Evolutionary conservation across 2,888 invertebrate genomes (phyloP).

Genomic region (Tuta absoluta): DNA sequence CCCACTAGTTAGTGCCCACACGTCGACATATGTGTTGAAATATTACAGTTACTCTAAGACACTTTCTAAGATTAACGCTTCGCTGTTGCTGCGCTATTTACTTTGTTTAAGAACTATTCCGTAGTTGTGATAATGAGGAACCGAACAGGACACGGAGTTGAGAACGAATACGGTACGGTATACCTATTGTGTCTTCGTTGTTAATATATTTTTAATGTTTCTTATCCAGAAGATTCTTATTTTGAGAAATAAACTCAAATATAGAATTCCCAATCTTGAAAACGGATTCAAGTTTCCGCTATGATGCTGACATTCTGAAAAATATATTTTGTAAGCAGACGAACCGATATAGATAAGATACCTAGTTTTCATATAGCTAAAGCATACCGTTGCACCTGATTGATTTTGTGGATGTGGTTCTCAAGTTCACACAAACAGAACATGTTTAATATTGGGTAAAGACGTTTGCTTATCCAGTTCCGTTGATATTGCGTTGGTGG

Average conservation of each 20-base stretch:
- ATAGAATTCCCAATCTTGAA: not conserved
- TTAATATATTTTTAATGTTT: not conserved
- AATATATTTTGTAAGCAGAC: not conserved
- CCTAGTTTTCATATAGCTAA: no score
- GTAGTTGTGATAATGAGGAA: slow-evolving; percentile 8
- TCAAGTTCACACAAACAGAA: slow-evolving; percentile 15
- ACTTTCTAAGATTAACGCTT: slow-evolving; percentile 8
- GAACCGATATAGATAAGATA: not conserved
- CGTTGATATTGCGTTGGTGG: slow-evolving; percentile 26
- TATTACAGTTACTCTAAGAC: slow-evolving; percentile 50
- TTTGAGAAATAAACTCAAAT: no score
- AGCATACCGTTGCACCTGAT: slow-evolving; percentile 12
- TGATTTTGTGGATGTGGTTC: not conserved
- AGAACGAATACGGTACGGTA: not conserved
- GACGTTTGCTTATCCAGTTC: slow-evolving; percentile 23
- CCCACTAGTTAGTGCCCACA: slow-evolving; percentile 68
- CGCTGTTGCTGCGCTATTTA: slow-evolving; percentile 4
- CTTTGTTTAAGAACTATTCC: not conserved
- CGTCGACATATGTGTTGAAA: slow-evolving; percentile 61
- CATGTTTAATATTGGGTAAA: slow-evolving; percentile 24
- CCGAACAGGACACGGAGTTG: not conserved
- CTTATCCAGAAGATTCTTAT: not conserved
- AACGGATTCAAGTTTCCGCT: slow-evolving; percentile 12
- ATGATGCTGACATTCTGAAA: slow-evolving; percentile 3
- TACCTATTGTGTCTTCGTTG: not conserved